These are phyloP conservation scores for Clarias batrachus DNA, from an alignment of 2,113 vertebrate genomes.

Conservation along the genomic window DNA sequence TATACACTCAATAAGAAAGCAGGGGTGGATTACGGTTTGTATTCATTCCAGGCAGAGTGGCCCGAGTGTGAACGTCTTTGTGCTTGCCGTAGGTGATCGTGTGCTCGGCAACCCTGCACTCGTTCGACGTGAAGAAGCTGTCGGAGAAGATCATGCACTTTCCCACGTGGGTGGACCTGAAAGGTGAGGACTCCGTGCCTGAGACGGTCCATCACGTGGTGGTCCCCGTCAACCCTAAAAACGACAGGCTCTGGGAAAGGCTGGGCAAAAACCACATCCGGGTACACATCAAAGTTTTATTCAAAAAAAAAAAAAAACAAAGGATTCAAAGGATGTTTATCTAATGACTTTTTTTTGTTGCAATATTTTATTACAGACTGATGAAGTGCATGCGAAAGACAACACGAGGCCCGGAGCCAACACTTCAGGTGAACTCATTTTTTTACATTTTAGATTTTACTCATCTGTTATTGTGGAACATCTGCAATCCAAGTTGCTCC, in stretches of 20 bases:
- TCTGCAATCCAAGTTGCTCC: too few species aligned
- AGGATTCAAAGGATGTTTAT: not conserved
- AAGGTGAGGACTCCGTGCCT: constrained; percentile 96
- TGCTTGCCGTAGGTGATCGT: constrained; percentile 84
- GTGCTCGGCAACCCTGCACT: constrained; percentile 95
- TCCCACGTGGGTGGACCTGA: constrained; percentile 96
- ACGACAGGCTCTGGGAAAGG: constrained; percentile 86
- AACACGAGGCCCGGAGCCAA: constrained; percentile 87
- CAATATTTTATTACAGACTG: constrained; percentile 74
- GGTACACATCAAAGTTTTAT: constrained; percentile 61
- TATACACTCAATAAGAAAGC: not conserved
- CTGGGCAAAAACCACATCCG: constrained; percentile 85
- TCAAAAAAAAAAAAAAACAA: too few species aligned
- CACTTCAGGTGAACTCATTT: constrained; percentile 76
- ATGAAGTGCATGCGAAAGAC: constrained; percentile 94
- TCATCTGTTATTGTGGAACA: too few species aligned
- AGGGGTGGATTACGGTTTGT: not conserved
- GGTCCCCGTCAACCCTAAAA: constrained; percentile 90
- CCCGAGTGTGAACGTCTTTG: not conserved
- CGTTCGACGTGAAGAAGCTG: constrained; percentile 97
- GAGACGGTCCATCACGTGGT: constrained; percentile 97
- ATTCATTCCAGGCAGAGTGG: not conserved
- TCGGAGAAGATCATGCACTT: constrained; percentile 99
- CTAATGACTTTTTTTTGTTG: not conserved
- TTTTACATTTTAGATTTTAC: not conserved